Percentiles rank a stretch among this genome's conserved stretches.
phyloP scores from a whole-genome alignment of 2,888 invertebrate species.

The Prostheceraeus crozeri region DNA sequence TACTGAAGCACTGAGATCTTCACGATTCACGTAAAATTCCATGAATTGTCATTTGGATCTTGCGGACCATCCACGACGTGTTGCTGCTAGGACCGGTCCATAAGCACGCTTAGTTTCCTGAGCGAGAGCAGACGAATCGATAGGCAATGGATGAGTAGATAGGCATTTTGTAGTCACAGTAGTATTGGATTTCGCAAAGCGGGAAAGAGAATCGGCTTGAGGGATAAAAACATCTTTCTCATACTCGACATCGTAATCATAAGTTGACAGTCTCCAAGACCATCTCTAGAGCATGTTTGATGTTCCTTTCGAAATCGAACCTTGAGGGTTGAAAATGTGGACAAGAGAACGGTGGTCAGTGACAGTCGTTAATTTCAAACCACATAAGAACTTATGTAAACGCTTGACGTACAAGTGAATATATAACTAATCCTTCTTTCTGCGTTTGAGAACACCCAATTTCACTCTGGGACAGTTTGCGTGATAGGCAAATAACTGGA shows the following conservation, averaged over 20 bases:
- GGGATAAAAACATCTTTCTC: background rate
- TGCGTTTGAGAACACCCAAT: constrained; percentile 3
- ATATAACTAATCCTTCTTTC: constrained; percentile 7
- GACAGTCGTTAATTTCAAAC: background rate
- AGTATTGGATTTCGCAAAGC: no score
- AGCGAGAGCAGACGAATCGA: no score
- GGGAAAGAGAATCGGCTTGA: constrained; percentile 3
- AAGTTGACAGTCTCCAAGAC: background rate
- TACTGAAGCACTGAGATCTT: no score
- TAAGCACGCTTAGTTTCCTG: no score
- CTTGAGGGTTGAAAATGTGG: background rate
- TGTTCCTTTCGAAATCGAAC: background rate
- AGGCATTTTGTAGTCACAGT: no score
- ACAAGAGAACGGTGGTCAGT: constrained; percentile 7
- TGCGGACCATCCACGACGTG: no score
- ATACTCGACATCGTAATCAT: constrained; percentile 5
- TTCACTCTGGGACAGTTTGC: constrained; percentile 1
- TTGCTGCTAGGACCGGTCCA: no score
- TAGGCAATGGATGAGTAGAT: no score
- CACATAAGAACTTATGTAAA: constrained; percentile 1
- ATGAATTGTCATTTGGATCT: no score
- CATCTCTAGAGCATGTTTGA: constrained; percentile 13
- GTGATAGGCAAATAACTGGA: constrained; percentile 1
- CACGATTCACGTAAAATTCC: no score
- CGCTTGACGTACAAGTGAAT: background rate